These are phyloP conservation scores for Asobara japonica DNA, from an alignment of 1,140 invertebrate species.

Conservation along the genomic window DNA sequence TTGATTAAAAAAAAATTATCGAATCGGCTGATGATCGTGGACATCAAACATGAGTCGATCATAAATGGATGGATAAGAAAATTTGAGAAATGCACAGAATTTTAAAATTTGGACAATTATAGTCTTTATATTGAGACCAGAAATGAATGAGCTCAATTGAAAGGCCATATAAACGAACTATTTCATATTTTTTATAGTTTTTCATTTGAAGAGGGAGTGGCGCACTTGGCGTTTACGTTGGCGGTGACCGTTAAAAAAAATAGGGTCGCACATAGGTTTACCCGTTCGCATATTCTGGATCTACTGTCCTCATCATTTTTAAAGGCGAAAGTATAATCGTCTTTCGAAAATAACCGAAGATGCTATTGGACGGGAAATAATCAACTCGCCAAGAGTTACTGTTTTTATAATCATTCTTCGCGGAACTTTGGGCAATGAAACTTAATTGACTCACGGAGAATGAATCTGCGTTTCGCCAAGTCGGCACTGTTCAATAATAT, in stretches of 20 bases:
- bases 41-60: too few species aligned
- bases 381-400: background rate
- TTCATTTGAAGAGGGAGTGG: background rate
- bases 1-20: too few species aligned
- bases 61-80: too few species aligned
- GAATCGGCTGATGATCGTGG: too few species aligned
- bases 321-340: background rate
- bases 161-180: too few species aligned
- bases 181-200: background rate
- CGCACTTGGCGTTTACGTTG: background rate
- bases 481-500: too few species aligned
- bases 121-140: too few species aligned
- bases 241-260: background rate
- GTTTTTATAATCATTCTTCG: slow-evolving; percentile 40
- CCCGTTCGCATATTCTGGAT: background rate
- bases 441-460: slow-evolving; percentile 45
- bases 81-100: too few species aligned
- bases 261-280: background rate
- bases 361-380: background rate
- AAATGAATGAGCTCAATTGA: too few species aligned
- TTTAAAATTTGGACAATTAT: too few species aligned
- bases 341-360: background rate
- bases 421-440: slow-evolving; percentile 43
- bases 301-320: background rate
- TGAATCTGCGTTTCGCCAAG: background rate